Percentiles rank a stretch among this genome's conserved stretches.
Evolutionary conservation across 2,888 invertebrate species (phyloP).

Genomic region (Patella caerulea): DNA sequence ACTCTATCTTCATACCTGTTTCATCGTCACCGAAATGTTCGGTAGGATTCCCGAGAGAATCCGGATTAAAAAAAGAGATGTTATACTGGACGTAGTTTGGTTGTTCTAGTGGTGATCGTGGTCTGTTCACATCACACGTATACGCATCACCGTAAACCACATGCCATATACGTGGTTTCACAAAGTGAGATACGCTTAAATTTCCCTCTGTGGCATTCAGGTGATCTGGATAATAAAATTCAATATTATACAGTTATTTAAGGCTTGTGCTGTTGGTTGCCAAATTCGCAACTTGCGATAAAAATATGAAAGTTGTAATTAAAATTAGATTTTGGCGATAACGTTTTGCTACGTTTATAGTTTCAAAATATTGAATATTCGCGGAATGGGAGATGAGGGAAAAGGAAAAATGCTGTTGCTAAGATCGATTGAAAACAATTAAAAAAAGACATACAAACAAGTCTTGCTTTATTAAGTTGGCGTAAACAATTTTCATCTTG

Average conservation of each 20-base stretch:
- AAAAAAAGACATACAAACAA: constrained; percentile 50
- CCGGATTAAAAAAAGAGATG: constrained; percentile 62
- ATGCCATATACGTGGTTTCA: constrained; percentile 60
- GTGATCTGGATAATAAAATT: constrained; percentile 46
- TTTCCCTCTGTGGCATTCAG: constrained; percentile 49
- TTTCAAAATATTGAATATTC: no score
- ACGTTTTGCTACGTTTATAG: no score
- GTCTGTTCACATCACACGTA: constrained; percentile 53
- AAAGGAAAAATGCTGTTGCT: not conserved
- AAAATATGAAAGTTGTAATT: no score
- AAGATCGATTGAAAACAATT: not conserved
- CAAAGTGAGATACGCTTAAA: constrained; percentile 47
- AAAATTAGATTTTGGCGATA: no score
- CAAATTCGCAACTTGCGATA: no score
- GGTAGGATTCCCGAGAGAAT: constrained; percentile 62
- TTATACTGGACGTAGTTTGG: constrained; percentile 56
- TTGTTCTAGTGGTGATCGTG: constrained; percentile 27
- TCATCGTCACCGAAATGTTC: constrained; percentile 68
- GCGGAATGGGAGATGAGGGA: not conserved
- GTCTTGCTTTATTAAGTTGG: constrained; percentile 54
- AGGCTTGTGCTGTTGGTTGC: no score
- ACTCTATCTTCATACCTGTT: constrained; percentile 49
- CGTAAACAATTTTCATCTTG: constrained; percentile 49
- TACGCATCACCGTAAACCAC: constrained; percentile 59
- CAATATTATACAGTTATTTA: not conserved